Evolutionary conservation across 2,888 invertebrate genomes (phyloP).

Genomic region (Heliconius cydno): DNA sequence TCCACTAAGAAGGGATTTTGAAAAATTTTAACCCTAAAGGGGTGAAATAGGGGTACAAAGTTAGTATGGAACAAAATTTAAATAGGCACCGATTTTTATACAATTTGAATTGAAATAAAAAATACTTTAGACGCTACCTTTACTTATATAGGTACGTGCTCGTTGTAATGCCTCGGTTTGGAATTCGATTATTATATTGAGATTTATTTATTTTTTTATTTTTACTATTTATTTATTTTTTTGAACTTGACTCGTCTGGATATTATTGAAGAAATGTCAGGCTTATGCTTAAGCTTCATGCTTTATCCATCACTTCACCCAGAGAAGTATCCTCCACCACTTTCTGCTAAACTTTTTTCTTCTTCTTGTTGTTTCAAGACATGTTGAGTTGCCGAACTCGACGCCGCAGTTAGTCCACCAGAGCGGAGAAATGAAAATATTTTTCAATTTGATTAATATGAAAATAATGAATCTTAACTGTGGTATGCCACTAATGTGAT

Average conservation of each 20-base stretch:
- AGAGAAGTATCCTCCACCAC: too few relatives aligned
- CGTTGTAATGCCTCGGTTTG: background rate
- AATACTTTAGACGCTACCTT: conserved; percentile 13
- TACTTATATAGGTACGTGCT: conserved; percentile 30
- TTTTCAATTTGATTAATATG: background rate
- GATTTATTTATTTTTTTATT: too few relatives aligned
- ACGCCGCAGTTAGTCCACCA: background rate
- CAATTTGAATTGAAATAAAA: conserved; percentile 35
- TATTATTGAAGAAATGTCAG: background rate
- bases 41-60: too few relatives aligned
- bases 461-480: background rate
- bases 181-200: conserved; percentile 15
- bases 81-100: too few relatives aligned
- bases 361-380: background rate
- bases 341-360: too few relatives aligned
- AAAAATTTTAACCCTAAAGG: too few relatives aligned
- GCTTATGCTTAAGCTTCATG: background rate
- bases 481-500: background rate
- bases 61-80: too few relatives aligned
- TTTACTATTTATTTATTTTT: background rate
- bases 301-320: too few relatives aligned
- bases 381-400: background rate
- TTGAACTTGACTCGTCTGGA: background rate
- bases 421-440: too few relatives aligned
- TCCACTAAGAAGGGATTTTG: too few relatives aligned